Evolutionary conservation across 2,888 invertebrate species (phyloP).

Genomic region (Brachypalpus laphriformis): DNA sequence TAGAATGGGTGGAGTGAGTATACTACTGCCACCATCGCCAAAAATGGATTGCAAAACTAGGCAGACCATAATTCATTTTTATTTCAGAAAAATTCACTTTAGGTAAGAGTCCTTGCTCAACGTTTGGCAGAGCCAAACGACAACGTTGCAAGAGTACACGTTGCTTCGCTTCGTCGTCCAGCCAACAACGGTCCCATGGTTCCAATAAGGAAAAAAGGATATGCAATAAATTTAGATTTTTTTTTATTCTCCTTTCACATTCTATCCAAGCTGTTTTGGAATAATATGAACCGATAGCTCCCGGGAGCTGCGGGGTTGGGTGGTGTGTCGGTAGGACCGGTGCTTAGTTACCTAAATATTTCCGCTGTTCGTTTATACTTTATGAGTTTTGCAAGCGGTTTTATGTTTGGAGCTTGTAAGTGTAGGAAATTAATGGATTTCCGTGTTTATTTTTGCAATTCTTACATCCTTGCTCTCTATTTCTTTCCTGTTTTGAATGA

Average conservation of each 20-base stretch:
- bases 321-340: neutral
- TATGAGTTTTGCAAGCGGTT: slow-evolving; percentile 68
- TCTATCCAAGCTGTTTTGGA: slow-evolving; percentile 64
- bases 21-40: neutral
- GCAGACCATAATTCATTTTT: slow-evolving; percentile 69
- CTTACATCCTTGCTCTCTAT: neutral
- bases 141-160: slow-evolving; percentile 45
- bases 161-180: slow-evolving; percentile 15
- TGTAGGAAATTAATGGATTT: slow-evolving; percentile 71
- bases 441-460: slow-evolving; percentile 38
- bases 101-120: slow-evolving; percentile 56
- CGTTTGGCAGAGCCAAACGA: slow-evolving; percentile 35
- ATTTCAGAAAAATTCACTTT: slow-evolving; percentile 72
- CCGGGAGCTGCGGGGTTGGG: neutral
- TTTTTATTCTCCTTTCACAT: slow-evolving; percentile 7
- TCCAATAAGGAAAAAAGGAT: slow-evolving; percentile 53
- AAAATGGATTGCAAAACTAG: slow-evolving; percentile 50
- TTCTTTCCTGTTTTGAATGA: slow-evolving; percentile 8
- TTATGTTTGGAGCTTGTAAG: slow-evolving; percentile 66
- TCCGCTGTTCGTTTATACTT: slow-evolving; percentile 63
- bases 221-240: slow-evolving; percentile 67
- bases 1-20: neutral
- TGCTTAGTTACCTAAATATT: slow-evolving; percentile 67
- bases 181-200: slow-evolving; percentile 32
- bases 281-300: slow-evolving; percentile 67